Conservation (phyloP, 2,113 vertebrate genomes). For the Picathartes gymnocephalus region DNA sequence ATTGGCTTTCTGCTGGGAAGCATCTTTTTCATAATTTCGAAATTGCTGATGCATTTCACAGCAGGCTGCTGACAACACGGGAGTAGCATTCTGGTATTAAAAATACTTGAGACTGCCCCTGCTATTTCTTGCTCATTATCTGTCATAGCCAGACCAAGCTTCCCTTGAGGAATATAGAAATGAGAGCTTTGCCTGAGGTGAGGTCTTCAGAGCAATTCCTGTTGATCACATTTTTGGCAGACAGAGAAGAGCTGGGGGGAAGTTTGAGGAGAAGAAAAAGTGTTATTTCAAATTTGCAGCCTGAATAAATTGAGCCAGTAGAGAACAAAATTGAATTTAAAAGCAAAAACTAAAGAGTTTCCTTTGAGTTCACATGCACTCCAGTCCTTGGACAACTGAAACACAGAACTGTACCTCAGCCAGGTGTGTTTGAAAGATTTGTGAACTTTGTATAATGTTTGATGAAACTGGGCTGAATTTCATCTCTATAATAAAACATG, state of each 20-base stretch:
- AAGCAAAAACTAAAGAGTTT: neutral
- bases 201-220: neutral
- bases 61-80: slow-evolving; percentile 18
- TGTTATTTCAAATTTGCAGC: neutral
- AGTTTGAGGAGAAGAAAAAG: slow-evolving; percentile 2
- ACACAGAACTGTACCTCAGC: neutral
- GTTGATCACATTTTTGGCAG: slow-evolving; percentile 25
- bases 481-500: slow-evolving; percentile 10
- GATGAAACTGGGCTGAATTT: slow-evolving; percentile 15
- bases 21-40: slow-evolving; percentile 25
- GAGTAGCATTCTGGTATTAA: slow-evolving; percentile 57
- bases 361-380: neutral
- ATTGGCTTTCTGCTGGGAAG: neutral
- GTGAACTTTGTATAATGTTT: neutral
- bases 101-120: slow-evolving; percentile 43
- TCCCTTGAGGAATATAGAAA: slow-evolving; percentile 60
- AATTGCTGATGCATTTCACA: slow-evolving; percentile 53
- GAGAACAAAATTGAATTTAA: neutral
- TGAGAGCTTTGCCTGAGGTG: slow-evolving; percentile 36
- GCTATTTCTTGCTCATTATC: slow-evolving; percentile 56
- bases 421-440: slow-evolving; percentile 10
- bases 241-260: neutral
- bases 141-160: slow-evolving; percentile 40
- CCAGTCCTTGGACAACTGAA: neutral
- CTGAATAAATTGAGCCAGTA: neutral